Conservation (phyloP, 2,888 invertebrate species). For the Agelastica alni region DNA sequence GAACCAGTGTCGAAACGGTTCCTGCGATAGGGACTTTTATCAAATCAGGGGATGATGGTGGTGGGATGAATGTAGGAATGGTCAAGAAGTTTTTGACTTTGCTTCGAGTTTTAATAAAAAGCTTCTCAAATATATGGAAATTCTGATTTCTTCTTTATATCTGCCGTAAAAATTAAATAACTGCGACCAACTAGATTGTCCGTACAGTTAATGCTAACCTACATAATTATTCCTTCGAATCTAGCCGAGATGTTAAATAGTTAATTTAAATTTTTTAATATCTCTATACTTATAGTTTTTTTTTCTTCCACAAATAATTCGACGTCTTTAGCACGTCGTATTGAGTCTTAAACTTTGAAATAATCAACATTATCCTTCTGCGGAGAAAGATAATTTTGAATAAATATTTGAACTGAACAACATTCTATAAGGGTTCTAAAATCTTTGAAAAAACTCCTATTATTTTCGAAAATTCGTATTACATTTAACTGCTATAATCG, state of each 20-base stretch:
- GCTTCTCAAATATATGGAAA: conserved; percentile 10
- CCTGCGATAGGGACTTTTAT: too few species aligned
- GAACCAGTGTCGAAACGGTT: too few species aligned
- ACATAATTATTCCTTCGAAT: conserved; percentile 47
- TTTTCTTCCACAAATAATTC: conserved; percentile 31
- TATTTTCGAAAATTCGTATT: conserved; percentile 10
- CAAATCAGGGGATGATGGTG: too few species aligned
- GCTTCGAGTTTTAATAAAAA: background rate
- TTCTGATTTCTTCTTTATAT: conserved; percentile 10
- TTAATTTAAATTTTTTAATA: conserved; percentile 35
- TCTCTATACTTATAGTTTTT: conserved; percentile 29
- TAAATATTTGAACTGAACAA: conserved; percentile 32
- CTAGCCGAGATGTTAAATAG: conserved; percentile 53
- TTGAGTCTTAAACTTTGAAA: conserved; percentile 35
- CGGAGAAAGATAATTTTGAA: conserved; percentile 33
- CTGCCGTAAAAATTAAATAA: too few species aligned
- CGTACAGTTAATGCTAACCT: conserved; percentile 41
- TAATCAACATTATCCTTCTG: conserved; percentile 33
- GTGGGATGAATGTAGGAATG: too few species aligned
- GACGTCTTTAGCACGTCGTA: conserved; percentile 22
- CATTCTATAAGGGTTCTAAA: conserved; percentile 29
- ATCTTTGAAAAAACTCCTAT: conserved; percentile 20
- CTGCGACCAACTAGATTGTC: conserved; percentile 21
- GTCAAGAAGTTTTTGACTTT: too few species aligned
- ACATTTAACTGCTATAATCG: conserved; percentile 11